phyloP scores from a whole-genome alignment of 2,113 vertebrate genomes.

The Sialia sialis region DNA sequence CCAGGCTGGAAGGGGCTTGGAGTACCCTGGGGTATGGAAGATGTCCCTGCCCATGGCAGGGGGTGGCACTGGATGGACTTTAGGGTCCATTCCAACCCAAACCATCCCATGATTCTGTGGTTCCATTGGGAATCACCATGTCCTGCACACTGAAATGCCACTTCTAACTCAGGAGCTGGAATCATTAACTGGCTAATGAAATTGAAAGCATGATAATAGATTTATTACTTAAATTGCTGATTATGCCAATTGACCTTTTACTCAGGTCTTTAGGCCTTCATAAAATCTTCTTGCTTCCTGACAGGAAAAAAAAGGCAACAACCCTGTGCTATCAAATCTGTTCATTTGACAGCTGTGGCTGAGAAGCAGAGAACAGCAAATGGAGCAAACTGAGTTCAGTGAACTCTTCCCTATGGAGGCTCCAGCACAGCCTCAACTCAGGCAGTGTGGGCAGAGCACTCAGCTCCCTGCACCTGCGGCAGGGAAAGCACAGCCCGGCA shows the following conservation, averaged over 20 bases:
- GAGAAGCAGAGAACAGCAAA: background rate
- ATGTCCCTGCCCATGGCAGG: background rate
- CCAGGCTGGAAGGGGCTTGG: background rate
- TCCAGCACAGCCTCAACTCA: background rate
- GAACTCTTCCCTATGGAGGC: background rate
- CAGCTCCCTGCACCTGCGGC: background rate
- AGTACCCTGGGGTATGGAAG: background rate
- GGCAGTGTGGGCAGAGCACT: background rate
- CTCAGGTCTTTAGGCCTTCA: background rate
- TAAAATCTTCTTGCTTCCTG: background rate
- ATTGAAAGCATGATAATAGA: background rate
- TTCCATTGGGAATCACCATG: background rate
- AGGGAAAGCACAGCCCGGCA: background rate
- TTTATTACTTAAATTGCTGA: constrained; percentile 28
- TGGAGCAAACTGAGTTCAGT: background rate
- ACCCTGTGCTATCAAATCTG: background rate
- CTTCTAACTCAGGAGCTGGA: background rate
- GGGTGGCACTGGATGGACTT: accelerated
- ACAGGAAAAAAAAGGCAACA: background rate
- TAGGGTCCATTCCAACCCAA: background rate
- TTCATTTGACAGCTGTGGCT: background rate
- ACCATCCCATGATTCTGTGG: background rate
- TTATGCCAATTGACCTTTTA: constrained; percentile 25
- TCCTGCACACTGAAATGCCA: background rate
- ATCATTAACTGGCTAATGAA: background rate